Base-by-base conservation (phyloP, 1,140 invertebrate genomes). In the Sitodiplosis mosellana region DNA sequence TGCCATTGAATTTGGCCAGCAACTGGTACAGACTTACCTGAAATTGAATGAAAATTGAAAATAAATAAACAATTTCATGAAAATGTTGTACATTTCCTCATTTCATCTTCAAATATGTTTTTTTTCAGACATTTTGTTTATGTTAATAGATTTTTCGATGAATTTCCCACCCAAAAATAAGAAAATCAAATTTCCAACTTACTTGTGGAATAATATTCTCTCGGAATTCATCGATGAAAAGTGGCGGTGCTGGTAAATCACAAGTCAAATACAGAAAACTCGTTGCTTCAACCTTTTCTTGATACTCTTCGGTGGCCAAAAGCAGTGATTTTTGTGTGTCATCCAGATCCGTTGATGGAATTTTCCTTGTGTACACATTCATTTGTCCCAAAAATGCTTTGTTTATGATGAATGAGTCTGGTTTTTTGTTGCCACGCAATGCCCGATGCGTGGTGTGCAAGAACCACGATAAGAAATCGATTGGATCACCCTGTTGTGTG, bases 151-250 rank as follows among this genome's bases (percentile, higher is more conserved):
- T n/a, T n/a, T n/a, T n/a, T n/a, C n/a, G n/a, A n/a, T n/a, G n/a
- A n/a, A n/a, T n/a, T n/a, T n/a, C n/a, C n/a, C n/a, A n/a, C n/a
- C n/a, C n/a, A n/a, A n/a, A n/a, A n/a, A n/a, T n/a, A n/a, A n/a
- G n/a, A n/a, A n/a, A n/a, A n/a, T n/a, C n/a, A n/a, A n/a, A n/a
- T n/a, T n/a, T n/a, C n/a, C n/a, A n/a, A n/a, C n/a, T 38, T 59
- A 87, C 87, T 74, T 97, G 94, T 43, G 94, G 95, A 61, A 98
- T 98, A 55, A 98, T 98, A 67, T 97, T 98, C 68, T 98, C 93
- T 49, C 87, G 78, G 53, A 93, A 82, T 66, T 96, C 93, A 70
- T 99, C 94, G 57, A 91, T 93, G 58, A 95, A 98, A 8, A 99
- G 71, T 11, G 94, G 95, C 2, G 90, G 88, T 1, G 93, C 84